Evolutionary conservation across 2,888 invertebrate genomes (phyloP), one percentile per base, ranked within the genome.

Genomic region (Trimorus sp.): DNA sequence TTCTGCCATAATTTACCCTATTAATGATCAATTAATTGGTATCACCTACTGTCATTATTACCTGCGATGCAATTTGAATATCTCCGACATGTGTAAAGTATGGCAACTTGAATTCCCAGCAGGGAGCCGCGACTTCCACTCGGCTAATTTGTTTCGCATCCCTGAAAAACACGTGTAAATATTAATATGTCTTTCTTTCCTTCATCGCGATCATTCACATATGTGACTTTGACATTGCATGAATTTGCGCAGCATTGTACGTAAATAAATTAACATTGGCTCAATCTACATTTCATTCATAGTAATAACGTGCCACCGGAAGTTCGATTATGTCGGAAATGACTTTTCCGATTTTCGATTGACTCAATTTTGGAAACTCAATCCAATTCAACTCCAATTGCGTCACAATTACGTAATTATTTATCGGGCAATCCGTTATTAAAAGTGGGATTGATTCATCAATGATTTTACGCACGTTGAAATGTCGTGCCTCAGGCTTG

Each of bases 161-260:
- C 42, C 9, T 15, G 26, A 58, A 58, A 58, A 45, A 49, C 53
- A 38, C 11, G 9, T 40, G 42, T 45, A 15, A 74, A 74, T 74
- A 65, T 66, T 40, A n/a, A 73, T 58, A 63, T 8, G 56, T 62
- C 69, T 69, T 63, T 62, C 54, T 48, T 69, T 53, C 12, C 16
- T 36, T 45, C 7, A 40, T 11, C 11, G 11, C 63, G 70, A 70
- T 70, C 77, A 63, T 70, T 70, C 70, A 63, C 63, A 62, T 69
- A 58, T 69, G 49, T 49, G 78, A 71, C 78, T 71, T 71, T 78
- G 78, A 66, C 78, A 65, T 78, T 78, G 63, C 70, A 71, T 65
- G 53, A 63, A 70, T 78, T 78, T 62, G 6, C 62, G 40, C 48
- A 53, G 65, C 37, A 78, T 78, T 78, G 77, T 78, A 65, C 65